A percentile compares a stretch with the other conserved stretches of the same genome.
Evolutionary conservation across 2,797 vertebrate genomes (phyloP).

Genomic region (Anas bernieri): DNA sequence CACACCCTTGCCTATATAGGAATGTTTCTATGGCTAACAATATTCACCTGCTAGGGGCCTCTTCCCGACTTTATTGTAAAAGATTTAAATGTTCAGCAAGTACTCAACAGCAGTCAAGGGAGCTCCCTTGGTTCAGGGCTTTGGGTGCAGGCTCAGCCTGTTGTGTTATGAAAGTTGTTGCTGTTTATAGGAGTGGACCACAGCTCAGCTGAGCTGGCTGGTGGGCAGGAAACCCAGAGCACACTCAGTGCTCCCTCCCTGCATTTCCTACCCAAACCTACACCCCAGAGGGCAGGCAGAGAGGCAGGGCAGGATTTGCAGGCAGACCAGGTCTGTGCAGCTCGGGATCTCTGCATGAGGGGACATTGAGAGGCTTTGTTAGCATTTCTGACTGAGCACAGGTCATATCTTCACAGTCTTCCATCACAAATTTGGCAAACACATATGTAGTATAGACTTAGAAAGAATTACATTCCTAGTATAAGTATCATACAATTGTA

Average conservation of each 20-base stretch:
- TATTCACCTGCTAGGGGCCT: neutral
- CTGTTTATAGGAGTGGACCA: neutral
- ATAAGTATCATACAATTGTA: neutral
- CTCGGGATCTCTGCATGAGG: neutral
- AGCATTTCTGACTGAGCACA: neutral
- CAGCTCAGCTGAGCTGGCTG: neutral
- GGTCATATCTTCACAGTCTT: neutral
- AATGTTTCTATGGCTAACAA: neutral
- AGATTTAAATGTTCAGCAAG: neutral
- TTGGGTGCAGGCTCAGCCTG: neutral
- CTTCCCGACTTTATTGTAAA: neutral
- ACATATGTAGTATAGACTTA: neutral
- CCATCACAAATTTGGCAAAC: neutral
- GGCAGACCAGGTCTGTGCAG: neutral
- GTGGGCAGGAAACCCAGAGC: neutral
- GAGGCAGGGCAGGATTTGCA: neutral
- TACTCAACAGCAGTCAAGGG: rapidly evolving
- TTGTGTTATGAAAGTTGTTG: neutral
- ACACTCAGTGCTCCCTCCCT: neutral
- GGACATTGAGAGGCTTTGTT: neutral
- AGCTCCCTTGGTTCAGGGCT: neutral
- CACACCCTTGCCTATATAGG: neutral
- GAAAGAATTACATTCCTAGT: neutral
- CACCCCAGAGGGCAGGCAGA: rapidly evolving
- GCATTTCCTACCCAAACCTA: neutral